Percentiles rank a stretch among this genome's conserved stretches.
phyloP scores from a whole-genome alignment of 1,140 invertebrate genomes.

The Scaptomyza pallida region DNA sequence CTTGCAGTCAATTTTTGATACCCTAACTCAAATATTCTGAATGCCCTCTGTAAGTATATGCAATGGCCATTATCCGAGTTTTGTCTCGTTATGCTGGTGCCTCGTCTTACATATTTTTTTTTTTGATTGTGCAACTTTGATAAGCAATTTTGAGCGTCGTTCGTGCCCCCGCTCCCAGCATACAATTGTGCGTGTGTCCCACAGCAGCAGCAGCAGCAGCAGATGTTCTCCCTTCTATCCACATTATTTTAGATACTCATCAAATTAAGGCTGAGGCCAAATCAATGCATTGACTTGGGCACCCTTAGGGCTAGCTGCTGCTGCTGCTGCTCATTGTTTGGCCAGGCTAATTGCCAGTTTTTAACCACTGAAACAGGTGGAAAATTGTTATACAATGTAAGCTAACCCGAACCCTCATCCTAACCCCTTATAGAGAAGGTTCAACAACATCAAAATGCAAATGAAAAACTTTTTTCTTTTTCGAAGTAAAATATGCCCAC shows the following conservation, averaged over 20 bases:
- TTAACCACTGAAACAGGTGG: constrained; percentile 53
- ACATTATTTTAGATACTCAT: constrained; percentile 62
- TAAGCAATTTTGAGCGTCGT: constrained; percentile 71
- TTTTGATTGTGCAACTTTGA: constrained; percentile 74
- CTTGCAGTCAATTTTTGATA: constrained; percentile 39
- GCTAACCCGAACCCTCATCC: constrained; percentile 8
- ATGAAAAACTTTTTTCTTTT: constrained; percentile 77
- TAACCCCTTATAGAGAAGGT: background rate
- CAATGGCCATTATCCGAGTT: constrained; percentile 13
- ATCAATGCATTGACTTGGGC: constrained; percentile 58
- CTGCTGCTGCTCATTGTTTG: constrained; percentile 54
- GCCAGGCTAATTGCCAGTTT: constrained; percentile 65
- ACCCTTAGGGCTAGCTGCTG: constrained; percentile 1
- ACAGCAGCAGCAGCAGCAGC: constrained; percentile 65
- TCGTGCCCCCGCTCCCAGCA: constrained; percentile 8
- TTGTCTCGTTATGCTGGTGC: constrained; percentile 63
- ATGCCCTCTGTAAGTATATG: constrained; percentile 7
- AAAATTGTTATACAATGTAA: constrained; percentile 72
- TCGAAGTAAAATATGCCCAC: constrained; percentile 69
- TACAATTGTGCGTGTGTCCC: constrained; percentile 63
- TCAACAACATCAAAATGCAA: constrained; percentile 55
- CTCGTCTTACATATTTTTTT: constrained; percentile 11
- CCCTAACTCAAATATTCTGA: constrained; percentile 22
- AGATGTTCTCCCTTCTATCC: constrained; percentile 20
- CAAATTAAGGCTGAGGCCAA: constrained; percentile 70